These are phyloP conservation scores for Nesogale talazaci DNA, from an alignment of 2,113 vertebrate species.

Conservation along the genomic window DNA sequence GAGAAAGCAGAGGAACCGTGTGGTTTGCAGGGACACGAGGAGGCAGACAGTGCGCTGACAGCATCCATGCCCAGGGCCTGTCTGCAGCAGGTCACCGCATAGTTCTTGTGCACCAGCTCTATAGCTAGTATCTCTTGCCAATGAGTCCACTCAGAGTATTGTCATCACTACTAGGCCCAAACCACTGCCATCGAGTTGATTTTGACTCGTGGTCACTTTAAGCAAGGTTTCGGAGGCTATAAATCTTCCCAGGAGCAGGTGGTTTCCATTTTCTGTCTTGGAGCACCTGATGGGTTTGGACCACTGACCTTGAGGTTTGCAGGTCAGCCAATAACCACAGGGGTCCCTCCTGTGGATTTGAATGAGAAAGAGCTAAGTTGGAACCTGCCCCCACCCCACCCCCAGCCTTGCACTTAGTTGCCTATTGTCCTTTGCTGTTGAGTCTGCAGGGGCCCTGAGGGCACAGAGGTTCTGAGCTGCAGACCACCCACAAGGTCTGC, in stretches of 20 bases:
- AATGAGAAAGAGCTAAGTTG: not conserved
- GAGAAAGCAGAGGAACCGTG: not conserved
- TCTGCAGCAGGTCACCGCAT: not conserved
- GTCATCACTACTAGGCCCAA: not conserved
- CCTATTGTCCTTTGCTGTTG: not conserved
- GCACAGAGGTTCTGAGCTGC: too few species aligned
- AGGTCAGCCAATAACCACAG: not conserved
- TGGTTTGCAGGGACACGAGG: not conserved
- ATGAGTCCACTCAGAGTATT: not conserved
- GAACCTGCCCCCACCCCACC: too few species aligned
- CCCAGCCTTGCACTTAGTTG: not conserved
- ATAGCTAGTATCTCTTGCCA: not conserved
- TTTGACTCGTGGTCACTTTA: not conserved
- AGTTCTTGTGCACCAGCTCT: not conserved
- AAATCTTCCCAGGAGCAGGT: too few species aligned
- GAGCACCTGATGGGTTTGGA: not conserved
- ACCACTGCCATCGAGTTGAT: not conserved
- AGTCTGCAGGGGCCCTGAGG: too few species aligned
- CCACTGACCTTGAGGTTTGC: not conserved
- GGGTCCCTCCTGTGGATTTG: not conserved
- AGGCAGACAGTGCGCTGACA: not conserved
- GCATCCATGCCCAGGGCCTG: too few species aligned
- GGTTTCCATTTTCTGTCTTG: too few species aligned
- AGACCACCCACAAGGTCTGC: too few species aligned
- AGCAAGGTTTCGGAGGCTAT: not conserved